These are phyloP conservation scores for Phragmatobia fuliginosa DNA, from an alignment of 2,888 invertebrate species.

Conservation along the genomic window DNA sequence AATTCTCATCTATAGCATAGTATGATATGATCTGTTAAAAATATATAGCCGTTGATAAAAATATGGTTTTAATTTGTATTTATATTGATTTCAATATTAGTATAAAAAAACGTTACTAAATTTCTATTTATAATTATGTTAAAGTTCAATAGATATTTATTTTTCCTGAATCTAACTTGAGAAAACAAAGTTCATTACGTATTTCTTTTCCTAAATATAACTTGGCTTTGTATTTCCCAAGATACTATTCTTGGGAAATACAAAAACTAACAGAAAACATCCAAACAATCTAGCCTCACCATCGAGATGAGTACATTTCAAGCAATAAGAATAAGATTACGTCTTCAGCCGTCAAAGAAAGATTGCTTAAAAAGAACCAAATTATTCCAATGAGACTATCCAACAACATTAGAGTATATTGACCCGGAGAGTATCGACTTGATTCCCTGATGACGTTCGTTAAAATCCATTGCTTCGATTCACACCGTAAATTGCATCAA, in stretches of 20 bases:
- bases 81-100: too few species aligned
- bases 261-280: conserved; percentile 7
- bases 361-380: conserved; percentile 31
- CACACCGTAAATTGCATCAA: conserved; percentile 52
- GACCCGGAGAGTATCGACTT: conserved; percentile 27
- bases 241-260: conserved; percentile 14
- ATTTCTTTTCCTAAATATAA: neutral
- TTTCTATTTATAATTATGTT: too few species aligned
- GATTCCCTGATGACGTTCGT: conserved; percentile 43
- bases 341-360: conserved; percentile 23
- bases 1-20: neutral
- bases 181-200: conserved; percentile 9
- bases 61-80: too few species aligned
- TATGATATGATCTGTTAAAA: too few species aligned
- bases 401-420: conserved; percentile 33
- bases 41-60: too few species aligned
- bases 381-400: conserved; percentile 37
- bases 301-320: conserved; percentile 26
- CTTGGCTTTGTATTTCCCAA: too few species aligned
- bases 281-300: conserved; percentile 9
- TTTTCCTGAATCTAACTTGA: neutral
- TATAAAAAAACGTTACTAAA: too few species aligned
- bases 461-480: conserved; percentile 52
- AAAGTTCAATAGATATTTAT: too few species aligned
- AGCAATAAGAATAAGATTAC: conserved; percentile 31